phyloP scores from a whole-genome alignment of 2,113 vertebrate genomes.

The Cathartes aura region DNA sequence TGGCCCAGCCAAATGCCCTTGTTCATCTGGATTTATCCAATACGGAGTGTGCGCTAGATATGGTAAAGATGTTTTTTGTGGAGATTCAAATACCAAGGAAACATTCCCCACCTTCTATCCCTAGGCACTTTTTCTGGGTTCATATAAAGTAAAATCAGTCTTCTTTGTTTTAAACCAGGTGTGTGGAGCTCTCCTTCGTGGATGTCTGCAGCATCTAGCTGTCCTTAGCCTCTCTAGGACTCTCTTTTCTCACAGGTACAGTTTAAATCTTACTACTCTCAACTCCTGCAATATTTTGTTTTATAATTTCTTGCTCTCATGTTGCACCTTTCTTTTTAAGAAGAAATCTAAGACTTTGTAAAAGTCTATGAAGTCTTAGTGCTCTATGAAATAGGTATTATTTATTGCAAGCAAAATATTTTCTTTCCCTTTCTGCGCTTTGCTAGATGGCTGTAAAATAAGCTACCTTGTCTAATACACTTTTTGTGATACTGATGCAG shows the following conservation, averaged over 20 bases:
- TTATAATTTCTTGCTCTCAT: background rate
- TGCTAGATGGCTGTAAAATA: background rate
- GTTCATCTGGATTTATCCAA: constrained; percentile 90
- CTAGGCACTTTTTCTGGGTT: background rate
- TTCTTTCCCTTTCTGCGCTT: background rate
- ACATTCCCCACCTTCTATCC: background rate
- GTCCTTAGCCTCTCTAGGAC: constrained; percentile 91
- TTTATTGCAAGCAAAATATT: background rate
- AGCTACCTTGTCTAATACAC: background rate
- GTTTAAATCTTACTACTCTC: background rate
- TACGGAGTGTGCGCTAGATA: constrained; percentile 91
- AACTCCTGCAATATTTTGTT: background rate
- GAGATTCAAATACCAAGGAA: background rate
- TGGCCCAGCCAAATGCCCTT: constrained; percentile 89
- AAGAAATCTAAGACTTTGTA: background rate
- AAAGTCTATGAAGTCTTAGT: background rate
- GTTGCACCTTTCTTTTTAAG: background rate
- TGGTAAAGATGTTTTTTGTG: constrained; percentile 77
- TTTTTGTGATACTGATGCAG: background rate
- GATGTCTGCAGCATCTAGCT: constrained; percentile 89
- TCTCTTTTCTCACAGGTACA: constrained; percentile 89
- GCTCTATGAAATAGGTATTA: background rate
- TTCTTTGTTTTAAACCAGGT: constrained; percentile 75
- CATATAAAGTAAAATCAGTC: background rate
- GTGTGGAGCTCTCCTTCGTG: constrained; percentile 88